Percentiles rank a stretch among this genome's conserved stretches.
Conservation (phyloP, 2,888 invertebrate species). For the Spialia ferax region DNA sequence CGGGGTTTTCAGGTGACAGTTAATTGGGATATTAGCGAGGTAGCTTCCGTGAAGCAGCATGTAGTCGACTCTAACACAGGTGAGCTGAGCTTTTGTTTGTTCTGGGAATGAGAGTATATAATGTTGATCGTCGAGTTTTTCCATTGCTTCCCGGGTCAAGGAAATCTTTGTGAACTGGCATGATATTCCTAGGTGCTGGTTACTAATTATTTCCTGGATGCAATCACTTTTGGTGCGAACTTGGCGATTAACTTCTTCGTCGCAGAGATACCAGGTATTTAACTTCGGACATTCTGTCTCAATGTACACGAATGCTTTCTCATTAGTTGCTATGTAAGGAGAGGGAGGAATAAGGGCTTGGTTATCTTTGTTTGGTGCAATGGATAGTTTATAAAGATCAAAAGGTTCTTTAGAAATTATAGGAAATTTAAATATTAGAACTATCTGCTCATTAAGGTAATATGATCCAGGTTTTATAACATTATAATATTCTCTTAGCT, state of each 20-base stretch:
- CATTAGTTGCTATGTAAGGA: conserved; percentile 16
- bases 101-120: not conserved
- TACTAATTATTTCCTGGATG: conserved; percentile 11
- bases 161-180: conserved; percentile 7
- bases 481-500: conserved; percentile 43
- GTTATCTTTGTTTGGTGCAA: conserved; percentile 16
- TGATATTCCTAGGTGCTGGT: conserved; percentile 3
- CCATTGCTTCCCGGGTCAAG: conserved; percentile 4
- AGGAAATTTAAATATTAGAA: conserved; percentile 40
- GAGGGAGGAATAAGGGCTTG: conserved; percentile 14
- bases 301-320: conserved; percentile 12
- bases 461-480: conserved; percentile 41
- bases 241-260: conserved; percentile 6
- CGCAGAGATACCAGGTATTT: conserved; percentile 17
- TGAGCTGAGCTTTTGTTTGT: not conserved
- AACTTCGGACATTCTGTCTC: conserved; percentile 16
- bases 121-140: conserved; percentile 7
- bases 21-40: not conserved
- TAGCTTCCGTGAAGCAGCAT: not conserved
- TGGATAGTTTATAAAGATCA: conserved; percentile 8
- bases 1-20: not conserved
- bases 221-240: conserved; percentile 10
- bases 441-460: conserved; percentile 38
- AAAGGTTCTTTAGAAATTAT: conserved; percentile 31
- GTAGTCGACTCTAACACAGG: not conserved